Evolutionary conservation across 2,888 invertebrate species (phyloP), one percentile per base, ranked within the genome.

Genomic region (Rhaphigaster nebulosa): DNA sequence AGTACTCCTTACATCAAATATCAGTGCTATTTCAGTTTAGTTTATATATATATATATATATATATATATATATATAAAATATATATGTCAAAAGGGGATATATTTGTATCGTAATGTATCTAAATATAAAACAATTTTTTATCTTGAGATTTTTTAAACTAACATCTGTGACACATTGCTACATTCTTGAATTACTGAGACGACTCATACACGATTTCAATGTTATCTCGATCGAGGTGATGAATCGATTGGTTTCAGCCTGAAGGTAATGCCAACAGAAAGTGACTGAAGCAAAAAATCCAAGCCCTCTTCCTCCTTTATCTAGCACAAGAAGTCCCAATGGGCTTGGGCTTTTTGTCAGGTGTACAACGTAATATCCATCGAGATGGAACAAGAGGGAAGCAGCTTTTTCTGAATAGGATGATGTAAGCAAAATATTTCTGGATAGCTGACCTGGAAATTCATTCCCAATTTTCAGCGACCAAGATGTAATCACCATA

Each of bases 251-350:
- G 80, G 23, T 80, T 41, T 8, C 13, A 23, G 41, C 26, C 23
- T 1, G 26, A 18, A 84, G 4, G 0, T 18, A 41, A 80, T 20
- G 23, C 20, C 41, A 26, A 41, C 45, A 84, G 84, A 84, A n/a
- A 84, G 84, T 12, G 84, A 6, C 45, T 15, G 45, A n/a, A 10
- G 84, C 45, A 84, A 84, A 84, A 84, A 84, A 50, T 45, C n/a
- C 84, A 15, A 34, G 80, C 23, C 29, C 80, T 45, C 84, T 84
- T 26, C n/a, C 45, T 84, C 84, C 80, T 80, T 80, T 50, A 84
- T 84, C 84, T 10, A 13, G 15, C 45, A 45, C 45, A 84, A 84
- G 84, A 84, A 84, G 84, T 45, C 84, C 45, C 45, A 26, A 6
- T 1, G 84, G 84, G 84, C 15, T 84, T 38, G 12, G n/a, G n/a